Conservation (phyloP, 37 sponge, comb jelly and placozoan species). For the Petrosia ficiformis region DNA sequence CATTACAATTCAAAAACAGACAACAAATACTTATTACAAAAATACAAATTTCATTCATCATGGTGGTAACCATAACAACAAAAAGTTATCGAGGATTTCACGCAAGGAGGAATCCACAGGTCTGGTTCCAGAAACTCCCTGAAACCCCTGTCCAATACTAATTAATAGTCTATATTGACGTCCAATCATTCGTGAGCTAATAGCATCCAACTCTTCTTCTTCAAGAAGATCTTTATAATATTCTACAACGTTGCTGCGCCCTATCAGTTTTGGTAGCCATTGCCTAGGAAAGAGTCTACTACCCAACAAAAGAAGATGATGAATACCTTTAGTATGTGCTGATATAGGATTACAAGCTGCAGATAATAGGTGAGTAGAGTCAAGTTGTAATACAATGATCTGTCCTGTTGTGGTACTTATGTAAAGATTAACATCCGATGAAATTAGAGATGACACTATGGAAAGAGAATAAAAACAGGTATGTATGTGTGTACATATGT, state of each 20-base stretch:
- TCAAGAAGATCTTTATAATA: constrained; percentile 35
- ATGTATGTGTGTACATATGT: neutral
- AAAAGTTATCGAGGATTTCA: constrained; percentile 45
- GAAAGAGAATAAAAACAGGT: neutral
- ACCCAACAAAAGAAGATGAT: constrained; percentile 46
- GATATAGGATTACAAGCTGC: constrained; percentile 13
- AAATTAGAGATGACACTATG: constrained; percentile 32
- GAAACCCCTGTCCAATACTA: constrained; percentile 57
- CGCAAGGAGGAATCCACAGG: constrained; percentile 40
- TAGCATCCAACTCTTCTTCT: constrained; percentile 40
- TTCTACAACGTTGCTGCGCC: constrained; percentile 68
- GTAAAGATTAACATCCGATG: constrained; percentile 30
- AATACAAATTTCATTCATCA: neutral
- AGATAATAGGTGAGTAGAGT: neutral
- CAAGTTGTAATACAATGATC: constrained; percentile 19
- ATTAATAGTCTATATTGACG: constrained; percentile 35
- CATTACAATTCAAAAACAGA: too few relatives aligned
- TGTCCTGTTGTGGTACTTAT: constrained; percentile 24
- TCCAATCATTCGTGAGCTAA: constrained; percentile 48
- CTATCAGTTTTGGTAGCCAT: constrained; percentile 77
- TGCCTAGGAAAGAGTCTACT: constrained; percentile 53
- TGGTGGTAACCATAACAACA: constrained; percentile 51
- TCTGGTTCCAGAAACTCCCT: constrained; percentile 45
- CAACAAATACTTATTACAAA: too few relatives aligned
- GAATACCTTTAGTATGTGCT: constrained; percentile 48